Evolutionary conservation across 2,113 vertebrate species (phyloP).

Genomic region (Acanthisitta chloris): DNA sequence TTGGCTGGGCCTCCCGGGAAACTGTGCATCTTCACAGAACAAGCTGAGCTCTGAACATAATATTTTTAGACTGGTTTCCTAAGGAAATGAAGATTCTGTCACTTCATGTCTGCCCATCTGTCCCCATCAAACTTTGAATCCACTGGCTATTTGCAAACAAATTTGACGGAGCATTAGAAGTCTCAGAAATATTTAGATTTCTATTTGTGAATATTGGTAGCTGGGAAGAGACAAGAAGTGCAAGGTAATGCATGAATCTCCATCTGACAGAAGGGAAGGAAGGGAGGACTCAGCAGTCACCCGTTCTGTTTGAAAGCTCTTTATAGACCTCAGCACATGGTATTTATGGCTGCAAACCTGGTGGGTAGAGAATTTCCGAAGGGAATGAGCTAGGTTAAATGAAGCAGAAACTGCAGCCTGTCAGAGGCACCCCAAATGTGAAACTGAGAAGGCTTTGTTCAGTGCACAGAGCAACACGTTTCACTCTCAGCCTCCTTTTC

Average conservation of each 20-base stretch:
- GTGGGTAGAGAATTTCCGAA: not conserved
- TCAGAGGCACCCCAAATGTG: not conserved
- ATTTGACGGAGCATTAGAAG: not conserved
- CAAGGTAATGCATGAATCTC: not conserved
- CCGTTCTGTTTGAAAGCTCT: not conserved
- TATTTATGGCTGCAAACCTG: not conserved
- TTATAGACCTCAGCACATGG: not conserved
- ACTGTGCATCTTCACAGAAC: not conserved
- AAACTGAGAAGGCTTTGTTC: not conserved
- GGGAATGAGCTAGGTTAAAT: not conserved
- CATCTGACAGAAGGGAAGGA: not conserved
- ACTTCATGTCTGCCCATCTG: not conserved
- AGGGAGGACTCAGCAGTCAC: not conserved
- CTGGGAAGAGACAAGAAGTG: not conserved
- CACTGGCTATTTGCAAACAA: not conserved
- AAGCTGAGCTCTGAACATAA: not conserved
- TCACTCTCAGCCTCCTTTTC: not conserved
- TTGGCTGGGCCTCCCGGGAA: not conserved
- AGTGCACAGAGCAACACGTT: not conserved
- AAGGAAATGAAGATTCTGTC: constrained; percentile 14
- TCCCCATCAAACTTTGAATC: not conserved
- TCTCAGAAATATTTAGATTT: not conserved
- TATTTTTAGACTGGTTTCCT: constrained; percentile 27
- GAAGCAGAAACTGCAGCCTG: constrained; percentile 32
- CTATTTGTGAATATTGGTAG: not conserved